Evolutionary conservation across 2,113 vertebrate species (phyloP).

Genomic region (Talpa occidentalis): DNA sequence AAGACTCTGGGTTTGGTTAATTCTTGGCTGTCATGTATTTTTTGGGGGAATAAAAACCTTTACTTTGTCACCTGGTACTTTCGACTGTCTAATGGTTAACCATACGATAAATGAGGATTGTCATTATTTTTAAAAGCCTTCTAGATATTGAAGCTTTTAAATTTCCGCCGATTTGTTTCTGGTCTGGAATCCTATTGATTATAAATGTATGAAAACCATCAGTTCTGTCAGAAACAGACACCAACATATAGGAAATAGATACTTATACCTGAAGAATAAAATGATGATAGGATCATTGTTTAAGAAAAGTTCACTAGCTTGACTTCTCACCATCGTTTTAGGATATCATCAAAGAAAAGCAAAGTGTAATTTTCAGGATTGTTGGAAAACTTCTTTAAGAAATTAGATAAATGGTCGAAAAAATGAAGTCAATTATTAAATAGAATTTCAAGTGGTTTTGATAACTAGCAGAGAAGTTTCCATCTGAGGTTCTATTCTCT

Average conservation of each 20-base stretch:
- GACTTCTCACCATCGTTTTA: slow-evolving; percentile 36
- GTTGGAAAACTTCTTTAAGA: neutral
- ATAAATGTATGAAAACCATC: neutral
- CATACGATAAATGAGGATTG: neutral
- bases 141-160: neutral
- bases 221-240: neutral
- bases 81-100: neutral
- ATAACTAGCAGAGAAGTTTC: neutral
- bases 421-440: neutral
- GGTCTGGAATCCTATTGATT: neutral
- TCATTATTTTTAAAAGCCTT: neutral
- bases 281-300: neutral
- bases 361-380: neutral
- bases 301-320: neutral
- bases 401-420: neutral
- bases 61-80: neutral
- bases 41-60: neutral
- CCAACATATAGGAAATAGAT: neutral
- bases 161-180: neutral
- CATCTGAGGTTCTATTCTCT: neutral
- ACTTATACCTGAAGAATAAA: neutral
- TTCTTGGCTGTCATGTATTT: neutral
- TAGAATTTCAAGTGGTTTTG: slow-evolving; percentile 28
- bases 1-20: neutral
- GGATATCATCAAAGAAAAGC: neutral